phyloP scores from a whole-genome alignment of 2,888 invertebrate genomes.

The Sepiola atlantica region DNA sequence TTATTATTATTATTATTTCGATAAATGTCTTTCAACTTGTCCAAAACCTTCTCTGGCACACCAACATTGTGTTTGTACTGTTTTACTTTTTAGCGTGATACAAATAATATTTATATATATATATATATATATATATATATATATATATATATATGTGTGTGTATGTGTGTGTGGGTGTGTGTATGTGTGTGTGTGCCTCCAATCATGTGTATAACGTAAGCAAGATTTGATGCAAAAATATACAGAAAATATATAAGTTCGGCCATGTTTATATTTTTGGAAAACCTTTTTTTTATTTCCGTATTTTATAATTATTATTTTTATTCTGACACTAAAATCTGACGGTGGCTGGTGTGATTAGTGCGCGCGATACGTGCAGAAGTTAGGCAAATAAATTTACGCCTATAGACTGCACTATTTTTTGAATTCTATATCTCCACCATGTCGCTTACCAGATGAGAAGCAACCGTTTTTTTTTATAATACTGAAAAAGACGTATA shows the following conservation, averaged over 20 bases:
- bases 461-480: neutral
- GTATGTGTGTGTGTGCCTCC: neutral
- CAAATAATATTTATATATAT: neutral
- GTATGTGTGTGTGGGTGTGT: too few species aligned
- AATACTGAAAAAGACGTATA: neutral
- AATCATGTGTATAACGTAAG: neutral
- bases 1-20: neutral
- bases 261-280: slow-evolving; percentile 16
- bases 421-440: neutral
- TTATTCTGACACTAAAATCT: neutral
- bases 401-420: neutral
- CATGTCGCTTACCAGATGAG: neutral
- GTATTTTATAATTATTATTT: neutral
- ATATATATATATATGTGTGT: too few species aligned
- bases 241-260: neutral
- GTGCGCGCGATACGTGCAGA: neutral
- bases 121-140: too few species aligned
- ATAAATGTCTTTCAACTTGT: neutral
- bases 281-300: neutral
- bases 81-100: neutral
- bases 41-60: neutral
- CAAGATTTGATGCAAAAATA: neutral
- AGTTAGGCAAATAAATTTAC: neutral
- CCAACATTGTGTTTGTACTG: neutral
- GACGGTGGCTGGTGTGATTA: neutral